These are phyloP conservation scores for Orthosia cruda DNA, from an alignment of 2,888 invertebrate species.

Conservation along the genomic window DNA sequence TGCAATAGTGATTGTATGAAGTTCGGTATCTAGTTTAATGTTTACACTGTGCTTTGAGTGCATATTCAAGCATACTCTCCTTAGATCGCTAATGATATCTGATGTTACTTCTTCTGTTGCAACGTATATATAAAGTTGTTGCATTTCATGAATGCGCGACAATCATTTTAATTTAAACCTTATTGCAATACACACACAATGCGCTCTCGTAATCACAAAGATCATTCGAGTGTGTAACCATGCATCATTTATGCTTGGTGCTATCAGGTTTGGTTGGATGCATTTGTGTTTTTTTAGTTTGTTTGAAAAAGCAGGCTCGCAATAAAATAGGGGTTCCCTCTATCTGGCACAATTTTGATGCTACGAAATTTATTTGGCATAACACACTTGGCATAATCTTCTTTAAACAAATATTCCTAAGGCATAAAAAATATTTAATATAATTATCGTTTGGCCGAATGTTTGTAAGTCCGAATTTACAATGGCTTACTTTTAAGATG, in stretches of 20 bases:
- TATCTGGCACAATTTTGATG: too few relatives aligned
- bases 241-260: not conserved
- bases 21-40: not conserved
- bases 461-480: too few relatives aligned
- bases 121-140: not conserved
- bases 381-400: too few relatives aligned
- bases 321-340: too few relatives aligned
- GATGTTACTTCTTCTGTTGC: slow-evolving; percentile 18
- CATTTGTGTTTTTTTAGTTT: not conserved
- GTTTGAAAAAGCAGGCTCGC: too few relatives aligned
- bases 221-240: not conserved
- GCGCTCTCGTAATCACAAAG: not conserved
- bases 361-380: too few relatives aligned
- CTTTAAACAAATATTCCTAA: too few relatives aligned
- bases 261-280: not conserved
- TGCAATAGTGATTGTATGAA: not conserved
- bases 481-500: too few relatives aligned
- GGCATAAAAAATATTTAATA: too few relatives aligned
- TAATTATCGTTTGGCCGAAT: too few relatives aligned
- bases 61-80: slow-evolving; percentile 16
- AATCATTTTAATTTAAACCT: not conserved
- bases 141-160: not conserved
- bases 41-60: not conserved
- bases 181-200: not conserved
- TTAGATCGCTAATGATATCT: slow-evolving; percentile 47